Percentiles rank a stretch among this genome's conserved stretches.
These are phyloP conservation scores for Lycocorax pyrrhopterus DNA, from an alignment of 2,113 vertebrate genomes.

Conservation along the genomic window DNA sequence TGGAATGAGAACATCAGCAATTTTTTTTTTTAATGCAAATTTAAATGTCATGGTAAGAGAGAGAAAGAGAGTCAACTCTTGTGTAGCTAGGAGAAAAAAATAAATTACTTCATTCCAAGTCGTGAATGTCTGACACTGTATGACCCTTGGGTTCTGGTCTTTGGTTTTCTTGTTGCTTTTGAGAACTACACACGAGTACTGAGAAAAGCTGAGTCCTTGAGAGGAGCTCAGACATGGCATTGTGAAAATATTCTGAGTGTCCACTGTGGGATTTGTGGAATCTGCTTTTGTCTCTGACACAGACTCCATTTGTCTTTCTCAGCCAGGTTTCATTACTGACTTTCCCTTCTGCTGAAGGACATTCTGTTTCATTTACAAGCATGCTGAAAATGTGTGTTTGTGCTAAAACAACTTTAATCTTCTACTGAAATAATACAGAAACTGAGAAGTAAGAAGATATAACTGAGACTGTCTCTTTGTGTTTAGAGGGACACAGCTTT, in stretches of 20 bases:
- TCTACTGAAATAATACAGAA: neutral
- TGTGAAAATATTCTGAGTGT: neutral
- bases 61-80: neutral
- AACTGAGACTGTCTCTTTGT: neutral
- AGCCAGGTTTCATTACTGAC: neutral
- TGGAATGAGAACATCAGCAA: neutral
- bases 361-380: neutral
- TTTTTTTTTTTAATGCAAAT: neutral
- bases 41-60: neutral
- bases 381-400: neutral
- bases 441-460: neutral
- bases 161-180: neutral
- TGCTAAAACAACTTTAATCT: neutral
- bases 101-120: neutral
- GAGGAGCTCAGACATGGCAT: neutral
- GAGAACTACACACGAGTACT: neutral
- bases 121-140: neutral
- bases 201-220: neutral
- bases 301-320: neutral
- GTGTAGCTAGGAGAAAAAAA: neutral
- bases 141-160: neutral
- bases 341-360: neutral
- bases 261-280: neutral
- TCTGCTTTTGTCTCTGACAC: neutral
- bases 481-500: neutral